phyloP scores from a whole-genome alignment of 1,140 invertebrate genomes.

The Hypothenemus hampei region DNA sequence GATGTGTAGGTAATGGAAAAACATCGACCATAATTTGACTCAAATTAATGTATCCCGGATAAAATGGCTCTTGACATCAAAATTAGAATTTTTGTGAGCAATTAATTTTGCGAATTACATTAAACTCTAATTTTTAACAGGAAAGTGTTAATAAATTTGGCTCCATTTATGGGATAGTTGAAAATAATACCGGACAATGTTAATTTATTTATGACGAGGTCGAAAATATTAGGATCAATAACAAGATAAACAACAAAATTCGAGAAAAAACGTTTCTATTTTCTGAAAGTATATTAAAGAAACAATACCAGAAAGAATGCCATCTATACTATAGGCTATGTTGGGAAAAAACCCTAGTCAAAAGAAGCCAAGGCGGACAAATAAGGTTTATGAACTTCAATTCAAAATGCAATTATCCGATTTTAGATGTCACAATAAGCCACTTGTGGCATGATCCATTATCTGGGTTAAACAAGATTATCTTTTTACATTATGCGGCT shows the following conservation, averaged over 20 bases:
- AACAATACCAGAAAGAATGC: not conserved
- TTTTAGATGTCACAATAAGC: no score
- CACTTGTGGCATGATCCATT: no score
- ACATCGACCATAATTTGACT: not conserved
- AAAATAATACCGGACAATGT: not conserved
- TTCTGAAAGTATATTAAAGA: not conserved
- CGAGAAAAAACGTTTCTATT: not conserved
- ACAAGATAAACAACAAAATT: not conserved
- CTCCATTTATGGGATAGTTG: not conserved
- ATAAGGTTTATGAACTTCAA: no score
- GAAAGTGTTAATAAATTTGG: slow-evolving; percentile 9
- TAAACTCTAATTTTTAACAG: slow-evolving; percentile 4
- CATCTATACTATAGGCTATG: not conserved
- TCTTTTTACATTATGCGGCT: no score
- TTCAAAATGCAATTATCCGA: no score
- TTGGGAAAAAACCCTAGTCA: no score
- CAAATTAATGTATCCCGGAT: slow-evolving; percentile 3
- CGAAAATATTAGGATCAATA: not conserved
- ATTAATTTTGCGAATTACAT: slow-evolving; percentile 10
- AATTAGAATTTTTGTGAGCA: slow-evolving; percentile 11
- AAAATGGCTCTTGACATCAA: slow-evolving; percentile 7
- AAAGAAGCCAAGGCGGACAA: no score
- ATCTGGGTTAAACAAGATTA: no score
- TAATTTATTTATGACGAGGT: not conserved
- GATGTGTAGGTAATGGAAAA: not conserved